Evolutionary conservation across 2,797 vertebrate species (phyloP), one percentile per base, ranked within the genome.

Genomic region (Eospalax fontanierii): DNA sequence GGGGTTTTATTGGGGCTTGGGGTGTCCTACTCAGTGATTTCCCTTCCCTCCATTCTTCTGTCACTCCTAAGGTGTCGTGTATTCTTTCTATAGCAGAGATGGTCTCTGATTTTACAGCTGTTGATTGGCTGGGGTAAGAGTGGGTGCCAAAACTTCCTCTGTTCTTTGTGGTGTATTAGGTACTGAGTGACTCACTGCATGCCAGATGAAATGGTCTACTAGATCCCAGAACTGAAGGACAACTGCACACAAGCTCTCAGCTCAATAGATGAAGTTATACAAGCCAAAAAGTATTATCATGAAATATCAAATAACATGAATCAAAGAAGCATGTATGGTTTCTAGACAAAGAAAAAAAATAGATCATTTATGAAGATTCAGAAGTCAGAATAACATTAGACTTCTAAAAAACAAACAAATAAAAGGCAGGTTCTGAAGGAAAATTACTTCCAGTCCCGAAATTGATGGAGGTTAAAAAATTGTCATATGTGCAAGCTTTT

Each of bases 321-420:
- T 87, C 35, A 18, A 35, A 92, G 38, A 86, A 35, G 54, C 43
- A 57, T 91, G 63, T 76, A 54, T 50, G 63, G 30, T 15, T 50
- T 91, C 43, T 66, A 57, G 21, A 11, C 26, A 73, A 28, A n/a
- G 40, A 50, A 87, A 80, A 26, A 65, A 2, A 24, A 5, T 22
- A n/a, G 16, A 59, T 83, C 2, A 65, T 61, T 83, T 87, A 73
- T 61, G 63, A 89, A 84, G 65, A 80, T 80, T 86, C 59, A 93
- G 38, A 95, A 83, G 83, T 83, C 16, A 61, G n/a, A 85, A 87
- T 66, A 54, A 1, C 40, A 66, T 35, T 86, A 46, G 21, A 70
- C 9, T 90, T 94, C 57, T 83, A 22, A 30, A 85, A 68, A 79
- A n/a, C n/a, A n/a, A n/a, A n/a, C 30, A 90, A 92, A 74, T 73